Percentiles rank a stretch among this genome's conserved stretches.
These are phyloP conservation scores for Trichopoda pennipes DNA, from an alignment of 2,888 invertebrate species.

Conservation along the genomic window DNA sequence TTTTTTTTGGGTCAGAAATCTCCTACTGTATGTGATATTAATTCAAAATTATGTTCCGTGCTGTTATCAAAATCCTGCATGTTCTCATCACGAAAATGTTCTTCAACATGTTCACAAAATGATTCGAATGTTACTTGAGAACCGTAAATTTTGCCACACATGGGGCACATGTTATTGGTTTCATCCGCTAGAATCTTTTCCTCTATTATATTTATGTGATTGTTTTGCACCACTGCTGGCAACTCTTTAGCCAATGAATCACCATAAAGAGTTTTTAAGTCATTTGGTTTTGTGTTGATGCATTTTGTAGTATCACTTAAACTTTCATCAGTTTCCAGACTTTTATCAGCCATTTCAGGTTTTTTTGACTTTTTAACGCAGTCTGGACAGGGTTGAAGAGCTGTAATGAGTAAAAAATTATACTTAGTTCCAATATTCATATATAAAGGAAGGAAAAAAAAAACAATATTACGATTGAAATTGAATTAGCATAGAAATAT, in stretches of 20 bases:
- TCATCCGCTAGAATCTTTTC: slow-evolving; percentile 77
- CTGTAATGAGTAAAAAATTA: slow-evolving; percentile 65
- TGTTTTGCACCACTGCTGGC: slow-evolving; percentile 33
- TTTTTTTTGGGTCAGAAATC: slow-evolving; percentile 79
- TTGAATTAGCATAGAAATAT: too few species aligned
- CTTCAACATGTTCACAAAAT: slow-evolving; percentile 89
- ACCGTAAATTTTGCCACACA: slow-evolving; percentile 86
- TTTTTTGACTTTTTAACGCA: slow-evolving; percentile 77
- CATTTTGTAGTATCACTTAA: slow-evolving; percentile 70
- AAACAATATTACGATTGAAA: too few species aligned
- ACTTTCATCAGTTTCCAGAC: slow-evolving; percentile 78
- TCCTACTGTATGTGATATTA: slow-evolving; percentile 80
- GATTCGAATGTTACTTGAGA: slow-evolving; percentile 83
- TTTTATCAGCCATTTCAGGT: slow-evolving; percentile 80
- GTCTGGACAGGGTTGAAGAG: slow-evolving; percentile 75
- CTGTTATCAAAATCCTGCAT: slow-evolving; percentile 81
- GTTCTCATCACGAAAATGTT: slow-evolving; percentile 86
- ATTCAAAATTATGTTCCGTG: slow-evolving; percentile 83
- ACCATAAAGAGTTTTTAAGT: slow-evolving; percentile 22
- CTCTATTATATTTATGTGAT: slow-evolving; percentile 78
- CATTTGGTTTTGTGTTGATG: slow-evolving; percentile 14
- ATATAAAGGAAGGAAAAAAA: too few species aligned
- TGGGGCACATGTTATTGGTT: slow-evolving; percentile 86
- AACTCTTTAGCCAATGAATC: slow-evolving; percentile 28
- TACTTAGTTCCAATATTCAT: too few species aligned